Base-by-base conservation (phyloP, 2,888 invertebrate species). In the Polydrusus pterygomalis region DNA sequence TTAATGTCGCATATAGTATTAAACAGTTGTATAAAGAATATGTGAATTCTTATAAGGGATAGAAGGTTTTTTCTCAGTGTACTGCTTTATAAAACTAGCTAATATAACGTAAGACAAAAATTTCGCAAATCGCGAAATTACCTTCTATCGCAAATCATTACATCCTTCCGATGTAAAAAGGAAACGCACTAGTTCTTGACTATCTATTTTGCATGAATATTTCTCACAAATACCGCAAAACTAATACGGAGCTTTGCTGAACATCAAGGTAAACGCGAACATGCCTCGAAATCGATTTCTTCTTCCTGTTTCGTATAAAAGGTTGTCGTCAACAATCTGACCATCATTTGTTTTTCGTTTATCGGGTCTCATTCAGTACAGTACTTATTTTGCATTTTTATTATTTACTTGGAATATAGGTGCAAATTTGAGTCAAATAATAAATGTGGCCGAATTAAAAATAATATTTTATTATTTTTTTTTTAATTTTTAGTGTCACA, bases 341-440 rank as follows among this genome's bases (percentile, higher is more conserved):
- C 17, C 34, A 58, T 58, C 58, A 38, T 58, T 58, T 58, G 58
- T 58, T 58, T 58, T 25, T 58, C 38, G 10, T 38, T 34, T 8
- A 34, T 15, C 34, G 58, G 58, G 15, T 8, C 1, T 51, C 51
- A 17, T 15, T 58, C 5, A 9, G 15, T 58, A 2, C 17, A 10
- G 25, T 34, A 58, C 17, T 38, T 58, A 58, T 58, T 58, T 58
- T 58, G 58, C 58, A 58, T 58, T 56, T 56, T 58, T 58, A 17
- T 58, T n/a, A 2, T n/a, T 3, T 2, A 58, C 1, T 9, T 17
- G 7, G 9, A 38, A 15, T 17, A 58, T 17, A 58, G 58, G 2
- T 58, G 58, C 58, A 58, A 58, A 34, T 58, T 58, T 56, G 56
- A 1, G 56, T 56, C 13, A 3, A n/a, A n/a, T 43, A 9, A n/a